These are phyloP conservation scores for Thalassarche chlororhynchos DNA, from an alignment of 2,113 vertebrate genomes.

Conservation along the genomic window DNA sequence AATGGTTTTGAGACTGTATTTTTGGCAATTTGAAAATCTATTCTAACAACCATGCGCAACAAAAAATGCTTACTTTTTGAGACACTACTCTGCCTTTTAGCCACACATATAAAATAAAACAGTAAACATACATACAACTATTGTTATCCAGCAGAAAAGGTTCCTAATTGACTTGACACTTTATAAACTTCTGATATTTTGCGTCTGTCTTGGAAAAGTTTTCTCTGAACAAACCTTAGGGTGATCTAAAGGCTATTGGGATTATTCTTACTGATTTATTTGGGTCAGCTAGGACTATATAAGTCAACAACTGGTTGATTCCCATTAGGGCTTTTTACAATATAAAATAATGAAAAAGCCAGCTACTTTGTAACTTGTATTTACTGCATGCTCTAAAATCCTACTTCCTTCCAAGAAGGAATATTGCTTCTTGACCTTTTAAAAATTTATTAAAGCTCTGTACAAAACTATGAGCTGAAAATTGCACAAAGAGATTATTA, in stretches of 20 bases:
- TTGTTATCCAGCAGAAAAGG: neutral
- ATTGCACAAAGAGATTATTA: neutral
- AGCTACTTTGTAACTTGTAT: neutral
- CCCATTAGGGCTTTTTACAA: neutral
- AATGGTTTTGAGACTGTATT: neutral
- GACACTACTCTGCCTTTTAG: neutral
- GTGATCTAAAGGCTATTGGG: neutral
- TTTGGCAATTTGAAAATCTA: constrained; percentile 12
- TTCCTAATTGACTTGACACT: neutral
- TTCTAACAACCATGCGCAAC: neutral
- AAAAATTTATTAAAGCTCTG: neutral
- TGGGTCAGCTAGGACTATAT: neutral
- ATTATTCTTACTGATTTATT: constrained; percentile 2
- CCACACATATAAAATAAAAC: neutral
- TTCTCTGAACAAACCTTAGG: constrained; percentile 1
- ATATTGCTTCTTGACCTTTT: neutral
- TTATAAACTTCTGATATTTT: constrained; percentile 5
- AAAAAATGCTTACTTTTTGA: neutral
- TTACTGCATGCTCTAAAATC: neutral
- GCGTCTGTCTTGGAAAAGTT: neutral
- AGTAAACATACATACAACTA: neutral
- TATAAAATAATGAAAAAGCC: neutral
- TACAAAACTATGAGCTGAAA: neutral
- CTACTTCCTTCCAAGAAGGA: neutral
- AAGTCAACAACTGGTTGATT: neutral